Base-by-base conservation (phyloP, 2,113 vertebrate species). In the Syrmaticus mikado region DNA sequence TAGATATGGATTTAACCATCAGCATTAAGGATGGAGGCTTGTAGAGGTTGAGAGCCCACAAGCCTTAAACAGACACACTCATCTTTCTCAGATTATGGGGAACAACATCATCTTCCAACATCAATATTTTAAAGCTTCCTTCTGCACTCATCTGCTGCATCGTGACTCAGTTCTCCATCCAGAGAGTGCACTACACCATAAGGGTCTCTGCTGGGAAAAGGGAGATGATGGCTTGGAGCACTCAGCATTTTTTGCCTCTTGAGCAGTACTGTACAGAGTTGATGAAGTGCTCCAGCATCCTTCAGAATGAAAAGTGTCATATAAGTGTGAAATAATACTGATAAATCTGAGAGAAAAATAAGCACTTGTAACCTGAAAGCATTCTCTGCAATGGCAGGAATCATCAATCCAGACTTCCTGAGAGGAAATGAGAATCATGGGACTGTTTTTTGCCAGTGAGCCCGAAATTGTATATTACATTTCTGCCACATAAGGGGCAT, bases 1-100 rank as follows among this genome's bases (percentile, higher is more conserved):
- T 74, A 70, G 66, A n/a, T 75, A 82, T 87, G 66, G n/a, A 65
- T 92, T 92, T 90, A 91, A 68, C 60, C 85, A 71, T 71, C 65
- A 95, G 64, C 70, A 55, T 25, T 71, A 93, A 77, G 90, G 55
- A 80, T 80, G 80, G 77, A 60, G 19, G 34, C 60, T 68, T 87
- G 4, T 17, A 84, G 66, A 65, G 95, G 43, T 62, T 80, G 19
- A 53, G 57, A 28, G 27, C 30, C 76, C 43, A 66, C 18, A 36
- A 64, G 62, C 21, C 38, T 92, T 76, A 61, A 84, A 68, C 48
- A 52, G 81, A 89, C 61, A 58, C 27, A 52, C 24, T 80, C 60
- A 71, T 45, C 64, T 89, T 46, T 80, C 64, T 45, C 32, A 77
- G 41, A 28, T 52, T 48, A 15, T n/a, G 68, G 55, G n/a, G 53